Percentiles rank a stretch among this genome's conserved stretches.
phyloP scores from a whole-genome alignment of 2,888 invertebrate species.

The Sinotaia quadrata region DNA sequence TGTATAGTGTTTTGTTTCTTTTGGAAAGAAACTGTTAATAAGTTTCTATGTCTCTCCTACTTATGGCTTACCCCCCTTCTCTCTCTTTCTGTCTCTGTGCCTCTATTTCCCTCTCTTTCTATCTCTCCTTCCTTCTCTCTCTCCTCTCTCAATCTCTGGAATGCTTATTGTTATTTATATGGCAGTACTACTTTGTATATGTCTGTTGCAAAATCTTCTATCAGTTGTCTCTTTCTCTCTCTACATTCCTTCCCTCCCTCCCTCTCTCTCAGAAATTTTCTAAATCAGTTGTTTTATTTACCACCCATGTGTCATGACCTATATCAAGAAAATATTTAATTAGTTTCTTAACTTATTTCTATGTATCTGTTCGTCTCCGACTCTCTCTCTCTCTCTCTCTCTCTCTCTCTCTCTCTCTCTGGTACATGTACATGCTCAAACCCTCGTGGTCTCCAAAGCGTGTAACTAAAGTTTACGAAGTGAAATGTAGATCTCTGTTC shows the following conservation, averaged over 20 bases:
- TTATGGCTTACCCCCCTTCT: no score
- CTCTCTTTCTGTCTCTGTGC: background rate
- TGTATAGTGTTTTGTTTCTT: no score
- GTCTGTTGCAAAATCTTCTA: background rate
- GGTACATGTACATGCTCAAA: background rate
- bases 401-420: slow-evolving; percentile 11
- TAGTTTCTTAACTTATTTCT: background rate
- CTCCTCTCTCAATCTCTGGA: slow-evolving; percentile 1
- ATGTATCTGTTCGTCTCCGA: background rate
- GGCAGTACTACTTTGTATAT: background rate
- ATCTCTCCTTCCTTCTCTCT: background rate
- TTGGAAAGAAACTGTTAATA: no score
- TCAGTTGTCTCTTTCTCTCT: background rate
- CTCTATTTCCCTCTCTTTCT: background rate
- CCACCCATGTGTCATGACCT: no score
- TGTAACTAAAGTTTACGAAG: no score
- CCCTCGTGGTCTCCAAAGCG: no score
- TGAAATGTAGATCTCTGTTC: no score
- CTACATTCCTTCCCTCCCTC: no score
- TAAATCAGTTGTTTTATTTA: background rate
- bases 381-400: background rate
- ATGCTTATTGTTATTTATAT: background rate
- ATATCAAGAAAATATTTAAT: background rate
- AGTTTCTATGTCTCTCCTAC: no score
- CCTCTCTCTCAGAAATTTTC: background rate